Evolutionary conservation across 2,797 vertebrate genomes (phyloP).

Genomic region (Micropoecilia bifurca): DNA sequence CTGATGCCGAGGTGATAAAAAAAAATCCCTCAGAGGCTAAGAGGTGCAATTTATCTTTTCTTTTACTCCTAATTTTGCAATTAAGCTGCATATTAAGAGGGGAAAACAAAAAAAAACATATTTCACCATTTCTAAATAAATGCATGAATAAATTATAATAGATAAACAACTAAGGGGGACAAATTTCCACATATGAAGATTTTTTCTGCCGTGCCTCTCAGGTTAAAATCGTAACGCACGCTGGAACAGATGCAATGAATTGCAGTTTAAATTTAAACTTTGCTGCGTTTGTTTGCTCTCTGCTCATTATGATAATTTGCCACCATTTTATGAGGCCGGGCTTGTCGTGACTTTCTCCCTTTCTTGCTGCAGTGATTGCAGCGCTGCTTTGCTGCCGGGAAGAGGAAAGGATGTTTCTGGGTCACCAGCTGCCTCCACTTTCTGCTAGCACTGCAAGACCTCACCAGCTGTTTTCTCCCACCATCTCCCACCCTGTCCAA

Average conservation of each 20-base stretch:
- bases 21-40: slow-evolving; percentile 53
- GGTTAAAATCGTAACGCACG: background rate
- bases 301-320: slow-evolving; percentile 56
- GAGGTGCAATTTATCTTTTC: slow-evolving; percentile 40
- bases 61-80: slow-evolving; percentile 54
- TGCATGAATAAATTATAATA: slow-evolving; percentile 46
- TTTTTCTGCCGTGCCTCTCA: background rate
- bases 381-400: slow-evolving; percentile 36
- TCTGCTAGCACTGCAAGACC: slow-evolving; percentile 73
- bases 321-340: slow-evolving; percentile 26
- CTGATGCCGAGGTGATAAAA: slow-evolving; percentile 30
- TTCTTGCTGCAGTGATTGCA: slow-evolving; percentile 53
- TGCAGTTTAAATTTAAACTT: slow-evolving; percentile 33
- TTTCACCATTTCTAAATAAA: slow-evolving; percentile 20
- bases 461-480: slow-evolving; percentile 76
- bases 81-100: slow-evolving; percentile 53
- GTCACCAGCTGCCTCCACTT: slow-evolving; percentile 77
- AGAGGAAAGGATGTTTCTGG: slow-evolving; percentile 73
- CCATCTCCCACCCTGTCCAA: slow-evolving; percentile 47
- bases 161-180: slow-evolving; percentile 54
- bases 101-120: background rate
- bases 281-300: slow-evolving; percentile 43
- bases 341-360: slow-evolving; percentile 23
- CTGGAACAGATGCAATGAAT: slow-evolving; percentile 18
- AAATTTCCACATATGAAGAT: background rate